Evolutionary conservation across 2,888 invertebrate species (phyloP).

Genomic region (Melanostoma mellinum): DNA sequence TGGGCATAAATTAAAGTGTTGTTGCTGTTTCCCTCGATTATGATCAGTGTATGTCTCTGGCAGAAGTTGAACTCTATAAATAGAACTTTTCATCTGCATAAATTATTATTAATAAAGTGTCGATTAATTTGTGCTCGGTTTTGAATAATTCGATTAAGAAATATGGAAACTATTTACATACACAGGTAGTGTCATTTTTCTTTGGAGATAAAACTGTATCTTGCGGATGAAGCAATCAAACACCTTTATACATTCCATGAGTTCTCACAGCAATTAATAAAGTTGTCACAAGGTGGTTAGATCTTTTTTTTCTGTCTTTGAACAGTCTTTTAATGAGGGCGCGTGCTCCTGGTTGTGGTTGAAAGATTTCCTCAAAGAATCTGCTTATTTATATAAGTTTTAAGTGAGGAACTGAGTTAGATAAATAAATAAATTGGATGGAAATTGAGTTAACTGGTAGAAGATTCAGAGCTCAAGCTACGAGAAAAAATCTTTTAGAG

Average conservation of each 20-base stretch:
- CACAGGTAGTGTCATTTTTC: not conserved
- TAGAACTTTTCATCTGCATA: slow-evolving; percentile 1
- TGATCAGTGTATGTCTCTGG: slow-evolving; percentile 2
- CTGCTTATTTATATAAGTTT: too few species aligned
- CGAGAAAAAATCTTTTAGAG: too few species aligned
- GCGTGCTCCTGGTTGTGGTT: slow-evolving; percentile 13
- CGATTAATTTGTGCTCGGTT: not conserved
- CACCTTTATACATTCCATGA: slow-evolving; percentile 16
- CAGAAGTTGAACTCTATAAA: not conserved
- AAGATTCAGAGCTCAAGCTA: too few species aligned
- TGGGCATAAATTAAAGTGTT: not conserved
- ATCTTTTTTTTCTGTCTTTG: not conserved
- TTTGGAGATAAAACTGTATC: not conserved
- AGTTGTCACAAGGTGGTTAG: slow-evolving; percentile 7
- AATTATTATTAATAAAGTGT: slow-evolving; percentile 1
- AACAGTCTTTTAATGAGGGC: not conserved
- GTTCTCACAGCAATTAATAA: not conserved
- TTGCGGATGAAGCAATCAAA: slow-evolving; percentile 15
- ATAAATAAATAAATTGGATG: too few species aligned
- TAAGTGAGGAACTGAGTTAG: too few species aligned
- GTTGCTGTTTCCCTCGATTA: not conserved
- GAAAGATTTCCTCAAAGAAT: too few species aligned
- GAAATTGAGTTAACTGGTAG: too few species aligned
- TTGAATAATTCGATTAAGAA: not conserved
- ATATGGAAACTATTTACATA: not conserved